Percentiles rank a stretch among this genome's conserved stretches.
Evolutionary conservation across 2,888 invertebrate species (phyloP).

Genomic region (Acanthosoma haemorrhoidale): DNA sequence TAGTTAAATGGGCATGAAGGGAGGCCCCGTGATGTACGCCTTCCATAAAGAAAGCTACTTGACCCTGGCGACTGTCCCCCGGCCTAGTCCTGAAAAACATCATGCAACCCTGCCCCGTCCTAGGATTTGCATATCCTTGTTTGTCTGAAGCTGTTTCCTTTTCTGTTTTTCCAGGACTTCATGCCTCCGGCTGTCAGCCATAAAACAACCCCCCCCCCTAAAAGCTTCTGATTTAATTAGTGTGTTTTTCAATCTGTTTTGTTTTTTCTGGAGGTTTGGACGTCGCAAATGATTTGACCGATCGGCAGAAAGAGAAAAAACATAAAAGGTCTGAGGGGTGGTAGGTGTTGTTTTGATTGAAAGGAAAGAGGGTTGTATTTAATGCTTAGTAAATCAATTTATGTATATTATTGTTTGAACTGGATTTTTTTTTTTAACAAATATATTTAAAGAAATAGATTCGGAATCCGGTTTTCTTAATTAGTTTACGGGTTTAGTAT

Average conservation of each 20-base stretch:
- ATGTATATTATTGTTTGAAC: no score
- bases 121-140: constrained; percentile 13
- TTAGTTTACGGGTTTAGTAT: no score
- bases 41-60: not conserved
- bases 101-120: not conserved
- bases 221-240: not conserved
- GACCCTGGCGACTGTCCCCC: not conserved
- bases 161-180: not conserved
- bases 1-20: not conserved
- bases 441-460: no score
- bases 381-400: no score
- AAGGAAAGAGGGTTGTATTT: not conserved
- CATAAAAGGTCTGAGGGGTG: not conserved
- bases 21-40: not conserved
- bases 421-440: no score
- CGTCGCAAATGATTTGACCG: no score
- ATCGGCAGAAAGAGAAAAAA: not conserved
- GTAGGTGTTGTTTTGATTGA: not conserved
- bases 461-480: no score
- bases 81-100: not conserved
- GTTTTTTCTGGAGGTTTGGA: no score
- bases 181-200: not conserved
- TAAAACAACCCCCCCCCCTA: not conserved
- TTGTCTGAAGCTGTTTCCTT: constrained; percentile 8
- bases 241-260: not conserved